Evolutionary conservation across 2,797 vertebrate genomes (phyloP).

Genomic region (Chiloscyllium punctatum): DNA sequence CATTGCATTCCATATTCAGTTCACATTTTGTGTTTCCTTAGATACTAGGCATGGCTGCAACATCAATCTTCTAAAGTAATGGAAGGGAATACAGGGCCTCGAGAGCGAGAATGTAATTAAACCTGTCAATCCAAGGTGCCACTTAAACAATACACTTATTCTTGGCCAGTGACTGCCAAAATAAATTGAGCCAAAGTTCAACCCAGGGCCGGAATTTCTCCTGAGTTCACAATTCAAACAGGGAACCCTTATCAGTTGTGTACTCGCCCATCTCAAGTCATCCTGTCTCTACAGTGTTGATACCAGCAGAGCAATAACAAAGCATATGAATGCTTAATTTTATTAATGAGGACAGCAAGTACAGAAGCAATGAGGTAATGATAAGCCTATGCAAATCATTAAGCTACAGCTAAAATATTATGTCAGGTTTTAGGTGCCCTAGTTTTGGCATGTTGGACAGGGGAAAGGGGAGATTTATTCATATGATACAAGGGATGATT

Average conservation of each 20-base stretch:
- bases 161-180: background rate
- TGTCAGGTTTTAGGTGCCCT: background rate
- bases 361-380: background rate
- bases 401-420: background rate
- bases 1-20: background rate
- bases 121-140: background rate
- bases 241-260: background rate
- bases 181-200: background rate
- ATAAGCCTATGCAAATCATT: background rate
- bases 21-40: background rate
- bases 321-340: background rate
- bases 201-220: background rate
- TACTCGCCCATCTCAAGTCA: background rate
- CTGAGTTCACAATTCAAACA: background rate
- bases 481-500: background rate
- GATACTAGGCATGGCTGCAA: background rate
- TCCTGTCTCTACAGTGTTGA: background rate
- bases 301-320: background rate
- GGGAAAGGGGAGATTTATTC: background rate
- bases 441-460: background rate
- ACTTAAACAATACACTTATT: background rate
- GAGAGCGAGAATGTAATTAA: background rate
- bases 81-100: background rate
- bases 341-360: background rate
- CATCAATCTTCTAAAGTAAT: background rate